Evolutionary conservation across 2,113 vertebrate species (phyloP).

Genomic region (Macquaria ambigua): DNA sequence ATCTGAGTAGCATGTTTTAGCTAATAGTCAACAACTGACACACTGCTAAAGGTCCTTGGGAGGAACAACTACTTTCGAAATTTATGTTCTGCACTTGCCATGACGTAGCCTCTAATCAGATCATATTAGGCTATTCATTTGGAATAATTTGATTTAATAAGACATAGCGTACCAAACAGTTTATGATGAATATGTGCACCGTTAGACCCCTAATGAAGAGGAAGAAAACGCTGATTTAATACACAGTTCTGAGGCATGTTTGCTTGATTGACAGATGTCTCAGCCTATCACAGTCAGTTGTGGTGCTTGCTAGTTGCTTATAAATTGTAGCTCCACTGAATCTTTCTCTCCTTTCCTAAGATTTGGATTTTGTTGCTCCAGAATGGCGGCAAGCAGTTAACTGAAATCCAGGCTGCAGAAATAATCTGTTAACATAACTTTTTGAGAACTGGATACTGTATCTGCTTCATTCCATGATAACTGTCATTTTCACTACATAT

Average conservation of each 20-base stretch:
- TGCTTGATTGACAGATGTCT: slow-evolving; percentile 1
- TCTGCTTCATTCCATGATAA: background rate
- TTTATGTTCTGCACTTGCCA: background rate
- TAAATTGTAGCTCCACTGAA: background rate
- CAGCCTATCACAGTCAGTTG: background rate
- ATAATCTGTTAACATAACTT: background rate
- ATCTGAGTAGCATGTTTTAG: background rate
- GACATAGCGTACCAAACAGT: background rate
- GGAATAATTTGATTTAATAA: slow-evolving; percentile 1
- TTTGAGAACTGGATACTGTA: background rate
- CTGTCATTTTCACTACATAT: background rate
- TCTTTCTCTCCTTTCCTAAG: background rate
- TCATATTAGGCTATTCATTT: background rate
- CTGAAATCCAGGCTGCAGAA: background rate
- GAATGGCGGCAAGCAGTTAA: background rate
- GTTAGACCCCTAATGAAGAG: background rate
- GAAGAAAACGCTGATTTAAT: no score
- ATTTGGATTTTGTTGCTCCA: background rate
- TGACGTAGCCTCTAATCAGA: background rate
- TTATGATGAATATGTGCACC: background rate
- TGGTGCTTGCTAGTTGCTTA: background rate
- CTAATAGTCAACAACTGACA: background rate
- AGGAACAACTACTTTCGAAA: background rate
- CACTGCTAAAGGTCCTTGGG: background rate
- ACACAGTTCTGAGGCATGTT: background rate